Conservation (phyloP, 2,888 invertebrate genomes). For the Archips crataeganus region DNA sequence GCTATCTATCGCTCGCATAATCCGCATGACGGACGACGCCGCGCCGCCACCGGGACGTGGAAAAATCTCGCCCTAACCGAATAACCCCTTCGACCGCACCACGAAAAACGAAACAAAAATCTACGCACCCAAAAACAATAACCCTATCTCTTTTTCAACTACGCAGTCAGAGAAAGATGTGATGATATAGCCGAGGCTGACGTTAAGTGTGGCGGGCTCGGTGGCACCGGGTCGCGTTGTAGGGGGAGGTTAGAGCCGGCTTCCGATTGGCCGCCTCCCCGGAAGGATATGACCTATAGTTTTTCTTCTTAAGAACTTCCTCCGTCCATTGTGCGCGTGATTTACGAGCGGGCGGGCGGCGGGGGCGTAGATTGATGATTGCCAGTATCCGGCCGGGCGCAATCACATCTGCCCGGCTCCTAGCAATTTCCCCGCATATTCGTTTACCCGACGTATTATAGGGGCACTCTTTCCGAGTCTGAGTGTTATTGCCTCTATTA, state of each 20-base stretch:
- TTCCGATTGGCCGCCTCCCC: conserved; percentile 83
- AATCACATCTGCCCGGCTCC: conserved; percentile 79
- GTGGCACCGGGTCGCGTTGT: conserved; percentile 12
- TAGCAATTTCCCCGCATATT: conserved; percentile 82
- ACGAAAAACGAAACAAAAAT: conserved; percentile 13
- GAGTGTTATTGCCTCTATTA: conserved; percentile 81
- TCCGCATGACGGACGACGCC: conserved; percentile 46
- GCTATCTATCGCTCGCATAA: conserved; percentile 37
- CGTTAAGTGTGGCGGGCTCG: background rate
- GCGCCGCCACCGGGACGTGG: conserved; percentile 44
- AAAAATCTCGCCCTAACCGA: conserved; percentile 51
- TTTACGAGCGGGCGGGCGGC: conserved; percentile 70
- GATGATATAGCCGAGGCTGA: background rate
- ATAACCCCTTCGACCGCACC: conserved; percentile 45
- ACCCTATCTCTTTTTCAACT: conserved; percentile 5
- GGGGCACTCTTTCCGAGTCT: conserved; percentile 78
- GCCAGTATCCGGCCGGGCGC: conserved; percentile 74
- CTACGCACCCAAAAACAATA: background rate
- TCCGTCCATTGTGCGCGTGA: conserved; percentile 83
- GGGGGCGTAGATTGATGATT: conserved; percentile 81
- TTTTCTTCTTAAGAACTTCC: conserved; percentile 86
- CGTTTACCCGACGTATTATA: conserved; percentile 81
- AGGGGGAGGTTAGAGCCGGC: conserved; percentile 58
- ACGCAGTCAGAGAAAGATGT: conserved; percentile 15
- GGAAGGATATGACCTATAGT: conserved; percentile 87